Percentiles rank a stretch among this genome's conserved stretches.
Evolutionary conservation across 2,888 invertebrate genomes (phyloP).

Genomic region (Yponomeuta plumbellus): DNA sequence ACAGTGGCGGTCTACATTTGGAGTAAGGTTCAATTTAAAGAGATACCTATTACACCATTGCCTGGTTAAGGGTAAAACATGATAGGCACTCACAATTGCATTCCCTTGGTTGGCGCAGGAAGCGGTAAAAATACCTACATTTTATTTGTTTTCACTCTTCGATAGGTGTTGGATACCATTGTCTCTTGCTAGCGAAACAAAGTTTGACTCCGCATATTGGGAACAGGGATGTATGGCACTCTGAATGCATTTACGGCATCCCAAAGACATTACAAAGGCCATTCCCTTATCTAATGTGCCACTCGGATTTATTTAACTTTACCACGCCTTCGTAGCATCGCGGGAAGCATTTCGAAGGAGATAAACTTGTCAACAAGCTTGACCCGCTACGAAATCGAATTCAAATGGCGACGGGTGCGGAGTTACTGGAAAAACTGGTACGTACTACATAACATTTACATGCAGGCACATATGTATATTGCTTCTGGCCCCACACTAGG

Average conservation of each 20-base stretch:
- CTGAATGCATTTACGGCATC: conserved; percentile 73
- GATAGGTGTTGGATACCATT: not conserved
- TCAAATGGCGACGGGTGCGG: conserved; percentile 16
- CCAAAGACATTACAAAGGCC: conserved; percentile 74
- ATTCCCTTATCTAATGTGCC: conserved; percentile 73
- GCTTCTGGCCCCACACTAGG: too few species aligned
- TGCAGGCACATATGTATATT: too few species aligned
- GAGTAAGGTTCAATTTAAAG: too few species aligned
- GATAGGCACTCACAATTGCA: too few species aligned
- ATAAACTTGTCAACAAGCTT: conserved; percentile 67
- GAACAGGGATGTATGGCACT: conserved; percentile 64
- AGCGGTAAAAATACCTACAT: not conserved
- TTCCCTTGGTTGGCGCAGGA: not conserved
- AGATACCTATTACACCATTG: too few species aligned
- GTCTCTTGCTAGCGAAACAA: conserved; percentile 27
- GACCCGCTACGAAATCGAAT: not conserved
- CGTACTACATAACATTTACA: not conserved
- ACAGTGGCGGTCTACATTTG: too few species aligned
- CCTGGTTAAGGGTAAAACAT: too few species aligned
- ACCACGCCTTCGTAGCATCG: conserved; percentile 65
- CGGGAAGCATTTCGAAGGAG: conserved; percentile 50
- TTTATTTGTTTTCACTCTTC: not conserved
- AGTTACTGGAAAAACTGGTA: not conserved
- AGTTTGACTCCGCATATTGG: conserved; percentile 45
- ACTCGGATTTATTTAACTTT: conserved; percentile 73